These are phyloP conservation scores for Nomada fucata DNA, from an alignment of 2,888 invertebrate genomes.

Conservation along the genomic window DNA sequence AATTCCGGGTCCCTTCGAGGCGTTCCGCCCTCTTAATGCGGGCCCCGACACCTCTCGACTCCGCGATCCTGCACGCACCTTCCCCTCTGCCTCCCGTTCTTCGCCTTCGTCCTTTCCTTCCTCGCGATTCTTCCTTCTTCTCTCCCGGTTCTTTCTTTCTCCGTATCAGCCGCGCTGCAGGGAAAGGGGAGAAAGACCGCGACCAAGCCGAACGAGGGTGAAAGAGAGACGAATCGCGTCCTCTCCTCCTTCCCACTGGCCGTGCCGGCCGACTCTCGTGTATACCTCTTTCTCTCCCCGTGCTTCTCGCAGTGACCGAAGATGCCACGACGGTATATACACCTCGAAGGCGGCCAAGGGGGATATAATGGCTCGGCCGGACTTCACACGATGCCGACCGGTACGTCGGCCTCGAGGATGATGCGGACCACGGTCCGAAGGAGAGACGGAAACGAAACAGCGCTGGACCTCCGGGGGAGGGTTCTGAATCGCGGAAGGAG, in stretches of 20 bases:
- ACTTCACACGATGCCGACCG: slow-evolving; percentile 84
- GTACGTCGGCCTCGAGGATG: slow-evolving; percentile 76
- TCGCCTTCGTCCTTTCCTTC: background rate
- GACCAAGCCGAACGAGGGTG: slow-evolving; percentile 62
- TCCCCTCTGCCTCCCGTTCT: slow-evolving; percentile 51
- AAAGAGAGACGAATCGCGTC: slow-evolving; percentile 47
- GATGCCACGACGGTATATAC: slow-evolving; percentile 74
- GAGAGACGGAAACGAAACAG: slow-evolving; percentile 54
- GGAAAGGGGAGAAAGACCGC: slow-evolving; percentile 60
- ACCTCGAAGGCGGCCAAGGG: slow-evolving; percentile 79
- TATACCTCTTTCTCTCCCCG: slow-evolving; percentile 31
- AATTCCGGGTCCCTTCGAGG: slow-evolving; percentile 83
- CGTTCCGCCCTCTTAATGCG: slow-evolving; percentile 84
- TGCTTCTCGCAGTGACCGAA: slow-evolving; percentile 64
- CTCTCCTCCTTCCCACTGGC: slow-evolving; percentile 20
- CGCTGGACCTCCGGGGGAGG: slow-evolving; percentile 68
- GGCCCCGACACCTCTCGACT: slow-evolving; percentile 83
- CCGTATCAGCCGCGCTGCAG: slow-evolving; percentile 43
- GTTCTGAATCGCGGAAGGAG: slow-evolving; percentile 68
- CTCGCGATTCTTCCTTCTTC: slow-evolving; percentile 9
- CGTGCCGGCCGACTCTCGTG: slow-evolving; percentile 30
- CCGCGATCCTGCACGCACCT: slow-evolving; percentile 79
- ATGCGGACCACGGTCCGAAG: slow-evolving; percentile 77
- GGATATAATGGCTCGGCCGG: slow-evolving; percentile 83
- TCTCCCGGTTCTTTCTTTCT: slow-evolving; percentile 10